Base-by-base conservation (phyloP, 2,888 invertebrate species). In the Timema podura region DNA sequence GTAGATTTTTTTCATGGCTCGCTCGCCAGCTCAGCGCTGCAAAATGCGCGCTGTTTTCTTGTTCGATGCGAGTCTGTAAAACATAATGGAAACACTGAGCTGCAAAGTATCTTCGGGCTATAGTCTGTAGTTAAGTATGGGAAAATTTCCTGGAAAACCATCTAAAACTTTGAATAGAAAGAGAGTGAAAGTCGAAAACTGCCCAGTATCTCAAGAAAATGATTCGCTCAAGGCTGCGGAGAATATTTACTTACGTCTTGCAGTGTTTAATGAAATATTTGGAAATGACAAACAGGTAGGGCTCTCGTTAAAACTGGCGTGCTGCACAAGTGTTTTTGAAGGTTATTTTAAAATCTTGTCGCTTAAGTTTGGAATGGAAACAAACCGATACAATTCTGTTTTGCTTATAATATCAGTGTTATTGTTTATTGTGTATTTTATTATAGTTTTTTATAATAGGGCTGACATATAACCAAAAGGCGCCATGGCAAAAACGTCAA, bases 121-220 rank as follows among this genome's bases (percentile, higher is more conserved):
- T 30, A 68, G 69, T 70, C 10, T 30, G 57, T 71, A 47, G 64
- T 65, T 64, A 65, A 69, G 85, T 84, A 91, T 90, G 91, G 90
- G 89, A 84, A 90, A 90, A 87, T 92, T 92, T 88, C 92, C 93
- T 81, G 92, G 93, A 80, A 92, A 92, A 86, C 92, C 92, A 82
- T 89, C 91, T 78, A 93, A 92, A 86, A 90, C 91, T 84, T 90
- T 91, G 81, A 91, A 91, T 84, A 89, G 91, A 85, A 92, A 91
- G 83, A 89, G 92, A 83, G 88, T 92, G 80, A 91, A 91, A 85
- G 91, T 92, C 81, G 85, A 91, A 82, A 88, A 88, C 78, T 85
- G 85, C 78, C 82, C 86, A 80, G 83, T 85, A 76, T 76, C 78
- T 73, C 77, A 78, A 74, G 82, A 83, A 79, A 81, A 80, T 78